Evolutionary conservation across 2,113 vertebrate genomes (phyloP).

Genomic region (Larimichthys crocea): DNA sequence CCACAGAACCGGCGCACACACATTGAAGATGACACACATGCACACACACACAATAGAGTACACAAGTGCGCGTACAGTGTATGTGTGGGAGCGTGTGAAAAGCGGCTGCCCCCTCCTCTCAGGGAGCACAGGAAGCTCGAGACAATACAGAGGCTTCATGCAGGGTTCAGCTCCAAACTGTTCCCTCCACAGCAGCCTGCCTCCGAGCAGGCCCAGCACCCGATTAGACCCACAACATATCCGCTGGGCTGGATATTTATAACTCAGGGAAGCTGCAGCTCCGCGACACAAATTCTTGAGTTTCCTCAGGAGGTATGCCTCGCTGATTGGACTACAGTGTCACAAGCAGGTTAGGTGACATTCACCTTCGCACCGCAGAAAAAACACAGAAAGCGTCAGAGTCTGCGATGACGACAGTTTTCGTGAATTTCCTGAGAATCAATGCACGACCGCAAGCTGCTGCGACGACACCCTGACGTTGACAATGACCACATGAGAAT

Average conservation of each 20-base stretch:
- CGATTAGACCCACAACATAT: conserved; percentile 74
- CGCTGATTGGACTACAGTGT: conserved; percentile 48
- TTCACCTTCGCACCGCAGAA: neutral
- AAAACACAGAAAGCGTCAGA: neutral
- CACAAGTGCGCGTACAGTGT: conserved; percentile 47
- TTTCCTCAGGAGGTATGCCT: conserved; percentile 71
- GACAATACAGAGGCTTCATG: conserved; percentile 87
- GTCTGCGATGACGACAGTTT: conserved; percentile 26
- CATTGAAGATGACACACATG: conserved; percentile 20
- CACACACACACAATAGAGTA: conserved; percentile 21
- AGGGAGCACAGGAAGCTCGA: conserved; percentile 85
- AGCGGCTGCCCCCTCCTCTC: conserved; percentile 80
- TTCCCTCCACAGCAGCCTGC: conserved; percentile 63
- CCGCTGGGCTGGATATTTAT: conserved; percentile 79
- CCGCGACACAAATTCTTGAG: conserved; percentile 67
- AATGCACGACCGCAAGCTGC: neutral
- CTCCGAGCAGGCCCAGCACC: conserved; percentile 61
- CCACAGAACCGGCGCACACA: conserved; percentile 16
- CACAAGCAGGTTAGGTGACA: conserved; percentile 58
- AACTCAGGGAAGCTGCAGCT: conserved; percentile 78
- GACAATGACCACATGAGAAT: conserved; percentile 4
- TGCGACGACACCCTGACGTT: conserved; percentile 27
- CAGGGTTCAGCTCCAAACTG: conserved; percentile 77
- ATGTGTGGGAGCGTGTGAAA: conserved; percentile 84
- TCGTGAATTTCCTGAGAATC: conserved; percentile 8